Evolutionary conservation across 1,140 invertebrate species (phyloP).

Genomic region (Glomeris maerens): DNA sequence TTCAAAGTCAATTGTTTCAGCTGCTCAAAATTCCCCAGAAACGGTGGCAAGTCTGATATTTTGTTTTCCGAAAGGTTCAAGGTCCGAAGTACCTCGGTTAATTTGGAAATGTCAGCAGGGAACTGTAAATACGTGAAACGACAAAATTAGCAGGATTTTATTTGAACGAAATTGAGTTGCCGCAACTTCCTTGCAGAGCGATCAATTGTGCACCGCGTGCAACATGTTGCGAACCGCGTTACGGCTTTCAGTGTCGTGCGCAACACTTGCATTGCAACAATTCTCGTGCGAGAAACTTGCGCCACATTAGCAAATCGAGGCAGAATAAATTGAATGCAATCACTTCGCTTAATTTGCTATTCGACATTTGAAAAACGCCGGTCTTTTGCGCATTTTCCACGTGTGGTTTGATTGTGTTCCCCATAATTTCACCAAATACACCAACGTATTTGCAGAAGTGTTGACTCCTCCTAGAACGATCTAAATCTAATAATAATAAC

Average conservation of each 20-base stretch:
- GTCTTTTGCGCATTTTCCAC: conserved; percentile 86
- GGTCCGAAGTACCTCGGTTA: conserved; percentile 55
- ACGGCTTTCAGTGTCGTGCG: too few relatives aligned
- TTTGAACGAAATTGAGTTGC: conserved; percentile 30
- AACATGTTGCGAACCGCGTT: background rate
- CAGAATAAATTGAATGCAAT: conserved; percentile 6
- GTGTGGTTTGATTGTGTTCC: conserved; percentile 78
- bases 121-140: conserved; percentile 25
- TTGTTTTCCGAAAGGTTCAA: conserved; percentile 85
- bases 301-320: background rate
- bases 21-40: conserved; percentile 59
- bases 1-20: conserved; percentile 68
- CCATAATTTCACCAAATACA: too few relatives aligned
- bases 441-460: too few relatives aligned
- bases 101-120: conserved; percentile 31
- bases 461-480: too few relatives aligned
- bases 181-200: conserved; percentile 43
- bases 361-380: conserved; percentile 72
- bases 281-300: background rate
- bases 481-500: too few relatives aligned
- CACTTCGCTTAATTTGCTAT: conserved; percentile 56
- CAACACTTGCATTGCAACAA: background rate
- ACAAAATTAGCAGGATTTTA: background rate
- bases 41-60: conserved; percentile 54
- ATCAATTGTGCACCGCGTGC: background rate